Evolutionary conservation across 2,113 vertebrate genomes (phyloP).

Genomic region (Hyla sarda): DNA sequence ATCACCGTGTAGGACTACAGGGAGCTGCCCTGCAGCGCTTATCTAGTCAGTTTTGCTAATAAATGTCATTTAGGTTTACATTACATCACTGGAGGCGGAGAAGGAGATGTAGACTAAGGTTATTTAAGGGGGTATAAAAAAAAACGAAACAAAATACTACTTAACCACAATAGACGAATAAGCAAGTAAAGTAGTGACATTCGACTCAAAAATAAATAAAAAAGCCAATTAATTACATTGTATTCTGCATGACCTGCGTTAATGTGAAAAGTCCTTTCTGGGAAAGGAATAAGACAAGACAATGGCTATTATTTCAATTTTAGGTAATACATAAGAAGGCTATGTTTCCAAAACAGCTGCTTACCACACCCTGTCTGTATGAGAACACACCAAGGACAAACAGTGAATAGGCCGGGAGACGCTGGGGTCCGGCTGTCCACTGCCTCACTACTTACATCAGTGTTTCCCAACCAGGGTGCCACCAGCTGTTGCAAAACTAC

Average conservation of each 20-base stretch:
- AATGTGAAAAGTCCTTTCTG: neutral
- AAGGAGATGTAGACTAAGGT: neutral
- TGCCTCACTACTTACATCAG: neutral
- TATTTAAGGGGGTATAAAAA: neutral
- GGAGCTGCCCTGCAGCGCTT: neutral
- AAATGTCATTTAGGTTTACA: constrained; percentile 6
- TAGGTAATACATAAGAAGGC: constrained; percentile 32
- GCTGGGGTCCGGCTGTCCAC: constrained; percentile 15
- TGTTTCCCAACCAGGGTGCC: too few relatives aligned
- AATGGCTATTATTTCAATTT: constrained; percentile 49
- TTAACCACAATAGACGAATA: neutral
- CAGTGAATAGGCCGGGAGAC: constrained; percentile 34
- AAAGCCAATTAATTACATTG: neutral
- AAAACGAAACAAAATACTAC: too few relatives aligned
- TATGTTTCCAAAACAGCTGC: constrained; percentile 54
- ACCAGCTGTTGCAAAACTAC: too few relatives aligned
- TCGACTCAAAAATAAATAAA: too few relatives aligned
- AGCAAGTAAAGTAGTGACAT: neutral
- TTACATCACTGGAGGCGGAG: neutral
- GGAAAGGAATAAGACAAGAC: constrained; percentile 45
- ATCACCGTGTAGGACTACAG: neutral
- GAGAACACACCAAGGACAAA: constrained; percentile 50
- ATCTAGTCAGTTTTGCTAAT: constrained; percentile 5
- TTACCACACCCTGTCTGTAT: constrained; percentile 55
- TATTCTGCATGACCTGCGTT: neutral